Base-by-base conservation (phyloP, 2,888 invertebrate species). In the Pseudanteris insignis region DNA sequence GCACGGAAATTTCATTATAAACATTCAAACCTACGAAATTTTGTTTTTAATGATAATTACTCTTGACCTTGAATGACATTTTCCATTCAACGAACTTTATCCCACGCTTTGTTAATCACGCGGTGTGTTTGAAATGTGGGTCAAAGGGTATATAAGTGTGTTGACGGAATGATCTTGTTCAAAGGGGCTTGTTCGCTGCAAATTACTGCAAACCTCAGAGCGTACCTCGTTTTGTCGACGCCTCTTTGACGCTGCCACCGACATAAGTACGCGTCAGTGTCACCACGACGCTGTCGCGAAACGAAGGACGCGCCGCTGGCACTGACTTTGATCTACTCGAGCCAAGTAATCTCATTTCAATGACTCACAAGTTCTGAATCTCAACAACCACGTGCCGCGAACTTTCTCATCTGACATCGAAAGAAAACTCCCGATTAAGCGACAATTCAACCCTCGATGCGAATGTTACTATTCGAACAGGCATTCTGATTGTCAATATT, bases 311-410 rank as follows among this genome's bases (percentile, higher is more conserved):
- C 28, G 44, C 25, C 26, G n/a, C 43, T 51, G 59, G 34, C 59
- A 54, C 54, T 55, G 61, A 61, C 55, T 55, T 61, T 61, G 61
- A 55, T 55, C 50, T 38, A 54, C 48, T 55, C 41, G 46, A 55
- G 28, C 40, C 33, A 29, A 40, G 37, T 61, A 61, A 61, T 61
- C 50, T 50, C 28, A 50, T 61, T 61, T 36, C 55, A 46, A 61
- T 55, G 54, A 61, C 28, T 61, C 54, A 48, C 48, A 14, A 18
- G 29, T 40, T 36, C 29, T 18, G 48, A 54, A 61, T 43, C 48
- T 54, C 36, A 34, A 38, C 38, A 44, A 41, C 46, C 12, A 28
- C 26, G 10, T 11, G 12, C 12, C n/a, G 29, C 40, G 26, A 50
- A 51, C 8, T 13, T 40, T 40, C 21, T 21, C n/a, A n/a, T n/a